Evolutionary conservation across 2,113 vertebrate genomes (phyloP).

Genomic region (Heterochromis multidens): DNA sequence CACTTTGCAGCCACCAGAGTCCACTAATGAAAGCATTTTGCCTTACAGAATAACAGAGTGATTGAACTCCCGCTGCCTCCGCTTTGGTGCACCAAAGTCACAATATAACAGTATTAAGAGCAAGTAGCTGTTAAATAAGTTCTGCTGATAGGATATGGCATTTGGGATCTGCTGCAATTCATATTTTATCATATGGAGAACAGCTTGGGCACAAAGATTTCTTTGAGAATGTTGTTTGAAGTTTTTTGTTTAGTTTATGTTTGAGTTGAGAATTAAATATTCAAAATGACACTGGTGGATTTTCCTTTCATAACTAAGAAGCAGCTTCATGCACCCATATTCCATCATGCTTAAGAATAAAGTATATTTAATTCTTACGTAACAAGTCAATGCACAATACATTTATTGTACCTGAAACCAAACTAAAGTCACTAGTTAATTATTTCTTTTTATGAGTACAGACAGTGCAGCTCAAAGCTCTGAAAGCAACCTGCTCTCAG

Average conservation of each 20-base stretch:
- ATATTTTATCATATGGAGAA: neutral
- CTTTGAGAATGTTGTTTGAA: neutral
- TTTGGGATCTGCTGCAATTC: neutral
- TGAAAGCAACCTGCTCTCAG: too few relatives aligned
- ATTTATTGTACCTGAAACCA: neutral
- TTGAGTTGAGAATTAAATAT: neutral
- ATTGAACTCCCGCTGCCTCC: neutral
- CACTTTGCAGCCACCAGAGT: neutral
- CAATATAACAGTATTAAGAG: neutral
- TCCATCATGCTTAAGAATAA: neutral
- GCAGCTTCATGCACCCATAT: neutral
- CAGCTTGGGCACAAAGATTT: neutral
- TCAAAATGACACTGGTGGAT: neutral
- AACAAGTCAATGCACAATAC: neutral
- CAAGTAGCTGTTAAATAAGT: neutral
- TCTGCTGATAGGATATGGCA: neutral
- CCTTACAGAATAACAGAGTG: neutral
- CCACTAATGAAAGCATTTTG: neutral
- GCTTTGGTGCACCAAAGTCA: neutral
- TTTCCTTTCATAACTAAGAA: neutral
- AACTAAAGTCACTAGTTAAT: neutral
- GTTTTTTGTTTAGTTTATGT: neutral
- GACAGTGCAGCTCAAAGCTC: too few relatives aligned
- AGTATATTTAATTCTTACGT: neutral
- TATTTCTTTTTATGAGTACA: neutral